phyloP scores from a whole-genome alignment of 2,113 vertebrate species.

The Periophthalmus modestus region DNA sequence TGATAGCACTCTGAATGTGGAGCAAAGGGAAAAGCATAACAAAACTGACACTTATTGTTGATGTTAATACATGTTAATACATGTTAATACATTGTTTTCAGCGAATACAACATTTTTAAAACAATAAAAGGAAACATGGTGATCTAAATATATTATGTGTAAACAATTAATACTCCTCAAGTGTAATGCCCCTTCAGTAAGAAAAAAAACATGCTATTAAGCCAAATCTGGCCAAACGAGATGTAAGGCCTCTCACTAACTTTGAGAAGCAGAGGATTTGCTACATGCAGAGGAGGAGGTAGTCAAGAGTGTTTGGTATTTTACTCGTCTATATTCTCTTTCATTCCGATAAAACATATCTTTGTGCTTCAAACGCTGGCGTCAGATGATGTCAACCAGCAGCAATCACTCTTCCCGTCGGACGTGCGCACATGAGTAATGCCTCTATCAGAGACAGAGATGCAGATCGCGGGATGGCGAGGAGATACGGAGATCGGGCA shows the following conservation, averaged over 20 bases:
- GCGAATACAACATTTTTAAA: neutral
- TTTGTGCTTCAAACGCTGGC: conserved; percentile 44
- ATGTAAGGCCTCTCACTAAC: conserved; percentile 64
- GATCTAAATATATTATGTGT: too few relatives aligned
- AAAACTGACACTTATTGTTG: too few relatives aligned
- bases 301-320: conserved; percentile 48
- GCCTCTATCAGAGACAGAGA: conserved; percentile 57
- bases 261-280: conserved; percentile 69
- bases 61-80: too few relatives aligned
- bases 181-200: conserved; percentile 27
- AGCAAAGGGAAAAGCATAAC: too few relatives aligned
- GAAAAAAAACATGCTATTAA: conserved; percentile 71
- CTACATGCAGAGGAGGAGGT: conserved; percentile 27
- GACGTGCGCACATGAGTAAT: conserved; percentile 61
- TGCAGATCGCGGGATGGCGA: conserved; percentile 57
- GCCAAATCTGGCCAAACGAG: conserved; percentile 65
- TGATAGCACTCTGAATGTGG: too few relatives aligned
- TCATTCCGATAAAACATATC: conserved; percentile 42
- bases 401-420: conserved; percentile 53
- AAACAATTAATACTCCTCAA: too few relatives aligned
- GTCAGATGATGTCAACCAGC: conserved; percentile 54
- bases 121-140: too few relatives aligned
- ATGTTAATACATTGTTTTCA: too few relatives aligned
- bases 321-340: conserved; percentile 32
- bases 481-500: conserved; percentile 46